A percentile compares a stretch with the other conserved stretches of the same genome.
Evolutionary conservation across 2,888 invertebrate genomes (phyloP).

Genomic region (Ceraclea dissimilis): DNA sequence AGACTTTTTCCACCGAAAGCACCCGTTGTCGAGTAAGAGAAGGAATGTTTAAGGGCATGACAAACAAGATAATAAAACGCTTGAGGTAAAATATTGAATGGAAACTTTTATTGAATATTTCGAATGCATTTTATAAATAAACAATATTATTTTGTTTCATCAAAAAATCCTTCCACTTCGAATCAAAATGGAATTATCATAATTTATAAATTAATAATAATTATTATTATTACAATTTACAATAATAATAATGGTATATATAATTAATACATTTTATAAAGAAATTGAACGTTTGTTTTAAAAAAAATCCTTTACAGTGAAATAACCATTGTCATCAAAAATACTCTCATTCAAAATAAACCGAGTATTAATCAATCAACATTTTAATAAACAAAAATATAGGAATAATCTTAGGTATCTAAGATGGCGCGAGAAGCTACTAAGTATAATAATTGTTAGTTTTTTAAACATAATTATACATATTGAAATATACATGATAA

Average conservation of each 20-base stretch:
- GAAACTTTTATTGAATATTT: conserved; percentile 26
- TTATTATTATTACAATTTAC: background rate
- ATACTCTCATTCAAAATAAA: conserved; percentile 11
- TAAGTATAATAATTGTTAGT: conserved; percentile 2
- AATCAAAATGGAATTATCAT: background rate
- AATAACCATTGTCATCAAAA: conserved; percentile 3
- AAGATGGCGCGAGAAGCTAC: conserved; percentile 17
- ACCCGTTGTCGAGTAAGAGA: no score
- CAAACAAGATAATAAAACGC: conserved; percentile 16
- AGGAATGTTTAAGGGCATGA: no score
- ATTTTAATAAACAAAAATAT: background rate
- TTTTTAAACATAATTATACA: background rate
- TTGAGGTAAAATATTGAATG: conserved; percentile 24
- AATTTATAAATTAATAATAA: background rate
- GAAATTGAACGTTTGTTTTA: background rate
- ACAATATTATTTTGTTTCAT: conserved; percentile 11
- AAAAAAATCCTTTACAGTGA: background rate
- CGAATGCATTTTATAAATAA: conserved; percentile 25
- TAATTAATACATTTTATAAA: no score
- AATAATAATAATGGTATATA: background rate
- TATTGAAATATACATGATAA: background rate
- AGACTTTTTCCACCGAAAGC: no score
- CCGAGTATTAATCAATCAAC: conserved; percentile 1
- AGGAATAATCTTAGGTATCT: conserved; percentile 5
- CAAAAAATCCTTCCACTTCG: background rate